These are phyloP conservation scores for Cervus canadensis DNA, from an alignment of 2,113 vertebrate species.

Conservation along the genomic window DNA sequence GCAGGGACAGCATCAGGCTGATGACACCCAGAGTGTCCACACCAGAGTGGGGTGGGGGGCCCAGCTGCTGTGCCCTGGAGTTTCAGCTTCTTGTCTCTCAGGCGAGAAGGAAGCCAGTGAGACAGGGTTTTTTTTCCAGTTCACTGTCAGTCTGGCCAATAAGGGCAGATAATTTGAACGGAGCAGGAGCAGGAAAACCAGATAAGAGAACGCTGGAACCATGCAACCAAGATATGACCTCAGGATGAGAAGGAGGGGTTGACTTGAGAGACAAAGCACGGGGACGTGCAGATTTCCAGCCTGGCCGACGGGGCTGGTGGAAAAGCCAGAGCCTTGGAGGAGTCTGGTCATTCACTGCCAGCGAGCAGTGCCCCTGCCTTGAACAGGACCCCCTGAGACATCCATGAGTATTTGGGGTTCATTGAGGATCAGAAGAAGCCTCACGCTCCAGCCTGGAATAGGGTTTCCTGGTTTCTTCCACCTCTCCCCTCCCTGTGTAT, in stretches of 20 bases:
- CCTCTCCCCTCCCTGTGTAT: not conserved
- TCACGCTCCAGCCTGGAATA: not conserved
- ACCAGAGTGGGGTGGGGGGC: fast-evolving
- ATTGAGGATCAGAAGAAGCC: not conserved
- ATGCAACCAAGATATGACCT: not conserved
- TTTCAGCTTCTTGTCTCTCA: not conserved
- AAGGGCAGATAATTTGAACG: not conserved
- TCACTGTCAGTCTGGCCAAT: not conserved
- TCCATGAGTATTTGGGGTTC: not conserved
- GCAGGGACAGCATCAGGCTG: not conserved
- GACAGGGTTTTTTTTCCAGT: not conserved
- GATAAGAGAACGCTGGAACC: not conserved
- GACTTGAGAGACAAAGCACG: fast-evolving
- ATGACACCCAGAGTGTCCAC: fast-evolving
- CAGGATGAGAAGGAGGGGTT: not conserved
- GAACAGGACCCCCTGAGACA: not conserved
- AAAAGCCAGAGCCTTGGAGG: not conserved
- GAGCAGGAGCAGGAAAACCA: not conserved
- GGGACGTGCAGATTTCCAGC: not conserved
- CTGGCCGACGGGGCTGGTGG: not conserved
- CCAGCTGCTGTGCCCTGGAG: fast-evolving
- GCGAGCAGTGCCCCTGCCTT: not conserved
- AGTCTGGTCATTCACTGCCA: fast-evolving
- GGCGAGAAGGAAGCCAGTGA: not conserved
- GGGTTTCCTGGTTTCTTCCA: not conserved